phyloP scores from a whole-genome alignment of 2,888 invertebrate species.

The Hartigia nigra region DNA sequence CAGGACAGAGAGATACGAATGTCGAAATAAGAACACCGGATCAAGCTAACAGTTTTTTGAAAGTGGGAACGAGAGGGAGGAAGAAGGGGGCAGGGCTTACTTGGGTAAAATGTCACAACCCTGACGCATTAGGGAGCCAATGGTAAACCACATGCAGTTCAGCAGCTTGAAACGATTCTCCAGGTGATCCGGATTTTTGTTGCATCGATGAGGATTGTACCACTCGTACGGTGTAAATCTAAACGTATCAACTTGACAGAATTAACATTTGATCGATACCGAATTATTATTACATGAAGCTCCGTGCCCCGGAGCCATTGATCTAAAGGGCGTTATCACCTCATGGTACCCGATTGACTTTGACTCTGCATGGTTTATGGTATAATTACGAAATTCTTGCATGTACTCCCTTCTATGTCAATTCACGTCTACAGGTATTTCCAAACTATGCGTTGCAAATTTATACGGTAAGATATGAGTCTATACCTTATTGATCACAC shows the following conservation, averaged over 20 bases:
- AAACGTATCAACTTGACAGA: slow-evolving; percentile 48
- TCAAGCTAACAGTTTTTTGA: slow-evolving; percentile 19
- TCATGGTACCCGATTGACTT: not conserved
- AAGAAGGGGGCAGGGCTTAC: slow-evolving; percentile 70
- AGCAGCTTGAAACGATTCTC: slow-evolving; percentile 93
- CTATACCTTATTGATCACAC: not conserved
- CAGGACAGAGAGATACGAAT: not conserved
- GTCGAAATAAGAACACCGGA: slow-evolving; percentile 22
- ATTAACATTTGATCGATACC: not conserved
- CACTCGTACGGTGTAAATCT: slow-evolving; percentile 97
- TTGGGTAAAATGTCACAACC: slow-evolving; percentile 95
- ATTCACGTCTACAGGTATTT: not conserved
- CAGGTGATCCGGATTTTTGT: slow-evolving; percentile 82
- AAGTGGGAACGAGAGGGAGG: not conserved
- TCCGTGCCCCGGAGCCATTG: not conserved
- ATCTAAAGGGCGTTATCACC: not conserved
- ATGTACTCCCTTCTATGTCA: not conserved
- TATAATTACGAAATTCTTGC: not conserved
- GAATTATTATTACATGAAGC: not conserved
- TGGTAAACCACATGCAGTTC: slow-evolving; percentile 98
- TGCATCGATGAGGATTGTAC: slow-evolving; percentile 90
- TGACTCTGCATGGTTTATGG: not conserved
- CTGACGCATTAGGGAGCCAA: slow-evolving; percentile 95
- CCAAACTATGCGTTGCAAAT: not conserved
- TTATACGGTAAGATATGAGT: not conserved